phyloP scores from a whole-genome alignment of 2,888 invertebrate species.

The Cactoblastis cactorum region DNA sequence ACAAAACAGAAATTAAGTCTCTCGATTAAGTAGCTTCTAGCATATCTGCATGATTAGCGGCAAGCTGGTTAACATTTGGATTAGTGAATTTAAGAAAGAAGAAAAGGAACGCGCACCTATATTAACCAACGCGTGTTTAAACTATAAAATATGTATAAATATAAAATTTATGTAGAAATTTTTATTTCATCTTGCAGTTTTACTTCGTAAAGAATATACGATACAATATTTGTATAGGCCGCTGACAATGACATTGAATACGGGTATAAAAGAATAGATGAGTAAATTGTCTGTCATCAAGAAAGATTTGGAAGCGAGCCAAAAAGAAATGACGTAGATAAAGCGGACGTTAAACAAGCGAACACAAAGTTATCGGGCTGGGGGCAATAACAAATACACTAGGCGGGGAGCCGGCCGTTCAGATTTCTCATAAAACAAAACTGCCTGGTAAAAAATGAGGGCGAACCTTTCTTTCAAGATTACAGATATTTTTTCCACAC shows the following conservation, averaged over 20 bases:
- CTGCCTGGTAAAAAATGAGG: background rate
- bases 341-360: background rate
- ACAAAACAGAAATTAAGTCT: too few relatives aligned
- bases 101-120: too few relatives aligned
- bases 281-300: background rate
- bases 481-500: background rate
- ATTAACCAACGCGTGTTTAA: too few relatives aligned
- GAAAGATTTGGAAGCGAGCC: background rate
- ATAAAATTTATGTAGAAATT: too few relatives aligned
- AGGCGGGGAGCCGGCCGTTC: background rate
- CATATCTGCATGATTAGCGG: too few relatives aligned
- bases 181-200: too few relatives aligned
- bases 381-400: background rate
- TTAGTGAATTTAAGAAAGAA: too few relatives aligned
- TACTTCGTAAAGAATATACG: too few relatives aligned
- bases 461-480: background rate
- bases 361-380: background rate
- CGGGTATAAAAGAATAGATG: background rate
- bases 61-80: too few relatives aligned
- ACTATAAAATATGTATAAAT: too few relatives aligned
- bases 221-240: too few relatives aligned
- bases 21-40: too few relatives aligned
- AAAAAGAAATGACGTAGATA: background rate
- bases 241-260: background rate
- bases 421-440: background rate